A percentile compares a stretch with the other conserved stretches of the same genome.
These are phyloP conservation scores for Cephonodes hylas DNA, from an alignment of 2,888 invertebrate genomes.

Conservation along the genomic window DNA sequence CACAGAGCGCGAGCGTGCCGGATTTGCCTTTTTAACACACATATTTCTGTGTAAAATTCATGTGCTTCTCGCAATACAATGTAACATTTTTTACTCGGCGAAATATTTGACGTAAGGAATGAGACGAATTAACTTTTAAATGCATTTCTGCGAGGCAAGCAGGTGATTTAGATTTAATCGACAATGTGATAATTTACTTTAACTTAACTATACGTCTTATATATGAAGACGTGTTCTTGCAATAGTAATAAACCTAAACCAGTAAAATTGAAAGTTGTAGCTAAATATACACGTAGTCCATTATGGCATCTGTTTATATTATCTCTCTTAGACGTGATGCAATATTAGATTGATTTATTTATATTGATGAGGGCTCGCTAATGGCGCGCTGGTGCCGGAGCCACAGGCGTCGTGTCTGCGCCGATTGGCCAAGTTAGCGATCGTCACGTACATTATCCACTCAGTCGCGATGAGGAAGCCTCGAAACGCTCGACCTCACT, in stretches of 20 bases:
- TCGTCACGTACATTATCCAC: constrained; percentile 69
- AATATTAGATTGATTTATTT: neutral
- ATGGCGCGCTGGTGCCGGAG: constrained; percentile 38
- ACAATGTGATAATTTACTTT: too few relatives aligned
- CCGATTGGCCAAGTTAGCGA: constrained; percentile 73
- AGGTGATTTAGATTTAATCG: neutral
- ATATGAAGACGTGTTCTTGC: too few relatives aligned
- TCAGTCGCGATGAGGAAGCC: constrained; percentile 52
- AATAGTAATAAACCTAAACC: neutral
- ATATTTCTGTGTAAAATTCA: constrained; percentile 30
- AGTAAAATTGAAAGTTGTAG: neutral
- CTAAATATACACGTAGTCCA: neutral
- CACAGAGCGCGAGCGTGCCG: constrained; percentile 45
- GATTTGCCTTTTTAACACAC: constrained; percentile 47
- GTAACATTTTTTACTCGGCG: constrained; percentile 33
- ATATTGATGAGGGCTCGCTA: constrained; percentile 30
- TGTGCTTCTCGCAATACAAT: constrained; percentile 21
- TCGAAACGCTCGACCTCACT: constrained; percentile 29
- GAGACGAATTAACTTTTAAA: neutral
- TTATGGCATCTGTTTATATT: neutral
- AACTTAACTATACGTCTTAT: too few relatives aligned
- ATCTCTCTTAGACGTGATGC: neutral
- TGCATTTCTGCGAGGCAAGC: neutral
- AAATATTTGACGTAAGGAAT: constrained; percentile 21
- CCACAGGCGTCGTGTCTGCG: constrained; percentile 9